Percentiles rank a stretch among this genome's conserved stretches.
Conservation (phyloP, 2,113 vertebrate genomes). For the Mormyrus lacerda region DNA sequence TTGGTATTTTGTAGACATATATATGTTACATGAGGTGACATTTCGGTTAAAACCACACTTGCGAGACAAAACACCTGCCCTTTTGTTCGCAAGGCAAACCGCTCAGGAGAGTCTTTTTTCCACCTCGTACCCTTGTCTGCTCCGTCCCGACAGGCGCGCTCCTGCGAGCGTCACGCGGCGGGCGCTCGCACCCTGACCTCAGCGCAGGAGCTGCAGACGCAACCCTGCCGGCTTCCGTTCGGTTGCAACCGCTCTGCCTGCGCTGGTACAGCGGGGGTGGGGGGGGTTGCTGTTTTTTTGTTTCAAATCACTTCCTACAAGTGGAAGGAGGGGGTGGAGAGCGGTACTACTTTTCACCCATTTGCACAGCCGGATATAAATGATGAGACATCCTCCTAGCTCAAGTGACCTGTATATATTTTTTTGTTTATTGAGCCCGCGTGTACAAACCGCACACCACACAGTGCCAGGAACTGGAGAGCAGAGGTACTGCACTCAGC, state of each 20-base stretch:
- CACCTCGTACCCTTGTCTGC: not conserved
- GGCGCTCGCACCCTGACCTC: not conserved
- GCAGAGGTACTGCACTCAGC: not conserved
- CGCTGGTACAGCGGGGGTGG: not conserved
- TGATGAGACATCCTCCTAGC: not conserved
- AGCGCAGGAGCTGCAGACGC: not conserved
- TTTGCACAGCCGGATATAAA: not conserved
- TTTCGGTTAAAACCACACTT: not conserved
- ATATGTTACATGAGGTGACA: not conserved
- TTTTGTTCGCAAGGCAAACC: not conserved
- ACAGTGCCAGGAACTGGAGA: not conserved
- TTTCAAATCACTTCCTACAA: not conserved
- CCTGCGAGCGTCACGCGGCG: not conserved
- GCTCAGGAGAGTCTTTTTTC: not conserved
- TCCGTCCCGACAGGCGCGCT: not conserved
- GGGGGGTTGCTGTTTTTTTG: not conserved
- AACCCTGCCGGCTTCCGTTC: not conserved
- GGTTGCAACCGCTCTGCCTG: conserved; percentile 7
- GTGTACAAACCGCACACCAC: not conserved
- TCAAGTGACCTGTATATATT: not conserved
- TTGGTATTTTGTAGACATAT: not conserved
- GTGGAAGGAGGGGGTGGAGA: not conserved
- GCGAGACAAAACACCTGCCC: not conserved
- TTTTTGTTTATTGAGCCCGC: not conserved
- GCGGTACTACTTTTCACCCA: not conserved